Conservation (phyloP, 2,113 vertebrate species). For the Eubucco bourcierii region DNA sequence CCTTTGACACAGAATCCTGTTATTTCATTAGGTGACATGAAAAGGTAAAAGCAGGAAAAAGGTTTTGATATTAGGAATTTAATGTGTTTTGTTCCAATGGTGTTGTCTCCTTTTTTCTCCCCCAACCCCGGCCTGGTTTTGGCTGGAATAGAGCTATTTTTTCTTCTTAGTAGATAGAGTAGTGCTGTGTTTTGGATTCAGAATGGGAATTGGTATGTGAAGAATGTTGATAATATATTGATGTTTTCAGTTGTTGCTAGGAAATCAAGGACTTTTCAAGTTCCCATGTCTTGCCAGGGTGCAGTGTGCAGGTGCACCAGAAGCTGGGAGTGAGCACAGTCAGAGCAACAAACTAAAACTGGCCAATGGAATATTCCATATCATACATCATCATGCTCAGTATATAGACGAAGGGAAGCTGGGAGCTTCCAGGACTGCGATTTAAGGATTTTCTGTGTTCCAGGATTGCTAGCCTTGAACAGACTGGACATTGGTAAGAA, state of each 20-base stretch:
- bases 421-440: background rate
- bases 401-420: background rate
- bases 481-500: background rate
- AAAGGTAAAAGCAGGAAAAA: background rate
- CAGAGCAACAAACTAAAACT: background rate
- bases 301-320: background rate
- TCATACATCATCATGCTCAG: background rate
- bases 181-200: background rate
- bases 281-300: background rate
- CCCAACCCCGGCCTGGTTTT: background rate
- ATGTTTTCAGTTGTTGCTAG: background rate
- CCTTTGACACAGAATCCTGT: background rate
- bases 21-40: background rate
- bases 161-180: background rate
- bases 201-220: background rate
- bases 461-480: background rate
- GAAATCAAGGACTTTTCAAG: background rate
- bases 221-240: background rate
- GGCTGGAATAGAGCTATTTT: background rate
- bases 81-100: background rate
- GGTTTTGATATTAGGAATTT: background rate
- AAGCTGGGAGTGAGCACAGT: background rate
- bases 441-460: background rate
- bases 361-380: background rate
- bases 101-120: background rate